Evolutionary conservation across 2,113 vertebrate species (phyloP), one percentile per base, ranked within the genome.

Genomic region (Limanda limanda): DNA sequence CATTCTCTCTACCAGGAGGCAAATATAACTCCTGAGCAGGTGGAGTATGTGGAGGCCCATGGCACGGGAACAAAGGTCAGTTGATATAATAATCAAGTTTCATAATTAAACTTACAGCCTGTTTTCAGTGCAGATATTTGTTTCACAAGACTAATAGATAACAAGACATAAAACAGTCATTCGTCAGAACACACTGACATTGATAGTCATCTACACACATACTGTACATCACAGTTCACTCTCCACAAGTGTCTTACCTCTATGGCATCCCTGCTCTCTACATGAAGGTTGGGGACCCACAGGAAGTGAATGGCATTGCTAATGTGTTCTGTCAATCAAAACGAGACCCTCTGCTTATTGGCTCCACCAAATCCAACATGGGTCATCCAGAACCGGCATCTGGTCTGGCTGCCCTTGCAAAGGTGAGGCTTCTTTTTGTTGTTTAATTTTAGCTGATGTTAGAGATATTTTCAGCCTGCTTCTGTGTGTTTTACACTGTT

Each of bases 361-460:
- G 98, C 35, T 99, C 98, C 81, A 96, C 95, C 57, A 99, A 99
- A 88, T 99, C 98, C 54, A 99, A 99, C 92, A 99, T 99, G 98
- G 98, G 98, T 23, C 98, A 99, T 73, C 93, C 98, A 1, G 98
- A 99, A 88, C 96, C 97, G 1, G 97, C 97, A 5, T 97, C 98
- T 0, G 98, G 98, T 31, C 94, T 99, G 55, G 95, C 95, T 5
- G 97, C 95, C 0, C 89, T 99, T 63, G 91, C 94, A 60, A 99
- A 99, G 95, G 98, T 97, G 85, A 2, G 3, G 17, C 31, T 58
- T 54, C 20, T n/a, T 21, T 54, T 17, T 58, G 1, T 11, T 1
- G 13, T 21, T 18, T 13, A 12, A 42, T 13, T 47, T 54, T 47
- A 47, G 3, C 21, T 45, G 14, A 25, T 31, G 31, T 31, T 31